Conservation (phyloP, 92 coral and sea anemone species). For the Umimayanthus chanpuru region DNA sequence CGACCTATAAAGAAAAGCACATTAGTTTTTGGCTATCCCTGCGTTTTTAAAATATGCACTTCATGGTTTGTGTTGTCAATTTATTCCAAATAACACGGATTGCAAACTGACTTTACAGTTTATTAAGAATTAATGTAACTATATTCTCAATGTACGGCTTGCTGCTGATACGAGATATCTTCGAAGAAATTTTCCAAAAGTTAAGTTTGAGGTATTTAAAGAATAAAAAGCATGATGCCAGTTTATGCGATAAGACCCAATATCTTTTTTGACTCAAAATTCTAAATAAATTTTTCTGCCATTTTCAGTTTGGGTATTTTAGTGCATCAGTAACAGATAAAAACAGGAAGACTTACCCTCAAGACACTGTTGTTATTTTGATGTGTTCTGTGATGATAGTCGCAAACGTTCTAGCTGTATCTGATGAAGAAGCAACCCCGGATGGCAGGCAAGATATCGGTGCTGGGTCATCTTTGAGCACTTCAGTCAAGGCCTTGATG, state of each 20-base stretch:
- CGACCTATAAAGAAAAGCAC: background rate
- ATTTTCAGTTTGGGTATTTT: background rate
- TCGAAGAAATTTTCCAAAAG: background rate
- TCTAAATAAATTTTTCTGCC: too few species aligned
- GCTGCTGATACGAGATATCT: background rate
- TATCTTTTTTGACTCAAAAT: background rate
- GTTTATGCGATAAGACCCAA: background rate
- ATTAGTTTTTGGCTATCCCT: background rate
- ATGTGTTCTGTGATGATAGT: constrained; percentile 35
- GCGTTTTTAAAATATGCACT: background rate
- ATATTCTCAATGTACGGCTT: background rate
- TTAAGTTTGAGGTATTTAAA: background rate
- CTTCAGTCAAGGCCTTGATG: constrained; percentile 94
- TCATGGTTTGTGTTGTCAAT: background rate
- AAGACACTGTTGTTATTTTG: constrained; percentile 32
- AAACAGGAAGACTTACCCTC: background rate
- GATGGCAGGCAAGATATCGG: constrained; percentile 30
- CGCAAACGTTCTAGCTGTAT: constrained; percentile 15
- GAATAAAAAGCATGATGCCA: background rate
- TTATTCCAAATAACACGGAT: background rate
- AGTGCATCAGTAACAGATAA: background rate
- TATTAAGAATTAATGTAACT: background rate
- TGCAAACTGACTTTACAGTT: background rate
- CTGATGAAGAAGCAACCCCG: constrained; percentile 2
- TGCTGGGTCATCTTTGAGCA: constrained; percentile 71